phyloP scores from a whole-genome alignment of 1,140 invertebrate genomes.

The Tetranychus cinnabarinus region DNA sequence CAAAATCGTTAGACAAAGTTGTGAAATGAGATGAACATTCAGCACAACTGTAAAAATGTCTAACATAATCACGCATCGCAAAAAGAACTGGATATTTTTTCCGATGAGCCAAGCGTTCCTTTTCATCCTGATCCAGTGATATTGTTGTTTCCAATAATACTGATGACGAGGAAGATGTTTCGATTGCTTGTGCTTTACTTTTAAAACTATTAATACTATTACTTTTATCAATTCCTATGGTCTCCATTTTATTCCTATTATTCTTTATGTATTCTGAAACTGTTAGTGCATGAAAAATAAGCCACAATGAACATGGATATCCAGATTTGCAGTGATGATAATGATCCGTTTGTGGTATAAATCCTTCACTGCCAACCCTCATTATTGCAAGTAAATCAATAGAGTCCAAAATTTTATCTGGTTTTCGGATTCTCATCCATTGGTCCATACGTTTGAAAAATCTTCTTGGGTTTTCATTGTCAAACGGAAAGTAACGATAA shows the following conservation, averaged over 20 bases:
- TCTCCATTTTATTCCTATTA: background rate
- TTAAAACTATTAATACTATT: no score
- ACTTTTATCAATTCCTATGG: background rate
- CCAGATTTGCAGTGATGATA: conserved; percentile 23
- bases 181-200: conserved; percentile 3
- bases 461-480: conserved; percentile 8
- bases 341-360: conserved; percentile 9
- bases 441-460: conserved; percentile 8
- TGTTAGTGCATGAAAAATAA: conserved; percentile 73
- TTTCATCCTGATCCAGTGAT: no score
- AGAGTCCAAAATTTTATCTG: background rate
- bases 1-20: conserved; percentile 29
- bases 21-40: conserved; percentile 68
- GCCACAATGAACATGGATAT: conserved; percentile 94
- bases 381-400: conserved; percentile 1
- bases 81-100: conserved; percentile 31
- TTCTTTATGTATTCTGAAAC: conserved; percentile 39
- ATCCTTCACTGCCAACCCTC: conserved; percentile 2
- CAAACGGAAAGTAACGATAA: conserved; percentile 8
- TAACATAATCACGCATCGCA: conserved; percentile 67
- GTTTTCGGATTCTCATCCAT: background rate
- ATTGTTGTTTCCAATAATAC: no score
- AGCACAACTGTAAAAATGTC: conserved; percentile 76
- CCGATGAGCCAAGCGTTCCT: no score
- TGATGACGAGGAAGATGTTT: conserved; percentile 16